Conservation (phyloP, 2,113 vertebrate species). For the Tauraco erythrolophus region DNA sequence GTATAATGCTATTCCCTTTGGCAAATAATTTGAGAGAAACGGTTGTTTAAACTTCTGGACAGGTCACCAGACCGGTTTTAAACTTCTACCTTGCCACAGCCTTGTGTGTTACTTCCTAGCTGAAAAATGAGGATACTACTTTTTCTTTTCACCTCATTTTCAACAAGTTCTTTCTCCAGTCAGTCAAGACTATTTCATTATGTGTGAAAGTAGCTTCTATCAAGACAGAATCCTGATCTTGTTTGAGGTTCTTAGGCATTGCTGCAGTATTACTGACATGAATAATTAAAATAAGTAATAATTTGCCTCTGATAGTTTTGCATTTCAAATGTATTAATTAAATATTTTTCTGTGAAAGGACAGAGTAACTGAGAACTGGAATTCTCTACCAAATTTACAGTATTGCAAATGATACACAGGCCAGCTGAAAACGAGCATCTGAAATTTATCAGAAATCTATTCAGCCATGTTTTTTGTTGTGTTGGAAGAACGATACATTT, state of each 20-base stretch:
- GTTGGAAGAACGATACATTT: not conserved
- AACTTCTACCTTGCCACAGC: not conserved
- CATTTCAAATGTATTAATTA: not conserved
- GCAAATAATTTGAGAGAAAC: not conserved
- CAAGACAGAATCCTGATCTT: not conserved
- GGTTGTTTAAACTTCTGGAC: not conserved
- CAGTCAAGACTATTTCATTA: not conserved
- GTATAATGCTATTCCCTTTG: not conserved
- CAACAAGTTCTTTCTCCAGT: not conserved
- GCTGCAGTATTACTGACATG: not conserved
- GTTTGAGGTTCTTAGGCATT: not conserved
- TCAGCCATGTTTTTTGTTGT: not conserved
- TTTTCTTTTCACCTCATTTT: not conserved
- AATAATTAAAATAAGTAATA: constrained; percentile 8
- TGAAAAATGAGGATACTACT: not conserved
- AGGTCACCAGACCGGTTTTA: not conserved
- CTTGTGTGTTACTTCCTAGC: not conserved
- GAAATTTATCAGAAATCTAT: not conserved
- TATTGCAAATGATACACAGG: not conserved
- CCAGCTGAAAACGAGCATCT: not conserved
- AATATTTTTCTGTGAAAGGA: not conserved
- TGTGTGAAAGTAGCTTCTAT: not conserved
- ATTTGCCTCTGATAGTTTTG: not conserved
- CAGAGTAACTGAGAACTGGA: not conserved
- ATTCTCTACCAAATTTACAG: not conserved